Evolutionary conservation across 35 echinoderm and acorn worm species (phyloP).

Genomic region (Apostichopus californicus): DNA sequence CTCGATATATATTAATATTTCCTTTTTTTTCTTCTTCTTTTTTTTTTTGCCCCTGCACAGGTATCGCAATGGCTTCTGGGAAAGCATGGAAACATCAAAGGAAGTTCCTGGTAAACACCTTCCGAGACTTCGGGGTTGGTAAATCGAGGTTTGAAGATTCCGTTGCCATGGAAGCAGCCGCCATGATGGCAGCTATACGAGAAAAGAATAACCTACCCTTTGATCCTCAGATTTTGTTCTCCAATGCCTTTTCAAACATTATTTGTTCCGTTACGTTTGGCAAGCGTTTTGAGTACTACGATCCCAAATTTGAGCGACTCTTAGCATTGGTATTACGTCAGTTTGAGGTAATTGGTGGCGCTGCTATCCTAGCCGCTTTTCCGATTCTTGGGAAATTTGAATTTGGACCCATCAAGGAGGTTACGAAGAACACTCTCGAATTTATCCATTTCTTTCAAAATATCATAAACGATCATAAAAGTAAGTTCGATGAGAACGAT

Average conservation of each 20-base stretch:
- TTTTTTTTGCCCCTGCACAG: not conserved
- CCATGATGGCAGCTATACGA: slow-evolving; percentile 16
- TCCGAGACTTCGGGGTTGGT: slow-evolving; percentile 63
- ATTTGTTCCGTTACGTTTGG: slow-evolving; percentile 68
- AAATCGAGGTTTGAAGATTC: slow-evolving; percentile 68
- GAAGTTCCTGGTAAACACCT: slow-evolving; percentile 40
- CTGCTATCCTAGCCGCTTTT: slow-evolving; percentile 26
- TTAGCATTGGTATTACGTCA: slow-evolving; percentile 27
- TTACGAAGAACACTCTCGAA: not conserved
- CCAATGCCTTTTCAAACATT: slow-evolving; percentile 69
- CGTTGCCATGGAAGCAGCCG: slow-evolving; percentile 58
- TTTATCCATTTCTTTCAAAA: slow-evolving; percentile 31
- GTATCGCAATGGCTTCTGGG: slow-evolving; percentile 50
- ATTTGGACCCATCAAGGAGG: not conserved
- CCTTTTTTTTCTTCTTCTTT: too few relatives aligned
- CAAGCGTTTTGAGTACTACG: slow-evolving; percentile 70
- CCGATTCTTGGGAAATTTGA: slow-evolving; percentile 37
- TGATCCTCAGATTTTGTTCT: slow-evolving; percentile 62
- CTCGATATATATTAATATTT: too few relatives aligned
- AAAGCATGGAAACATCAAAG: slow-evolving; percentile 60
- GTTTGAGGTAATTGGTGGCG: slow-evolving; percentile 10
- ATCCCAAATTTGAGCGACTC: slow-evolving; percentile 59
- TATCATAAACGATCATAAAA: slow-evolving; percentile 47
- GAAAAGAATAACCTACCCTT: slow-evolving; percentile 16
- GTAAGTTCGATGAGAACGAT: slow-evolving; percentile 4